Conservation (phyloP, 2,888 invertebrate genomes). For the Uropetala carovei region DNA sequence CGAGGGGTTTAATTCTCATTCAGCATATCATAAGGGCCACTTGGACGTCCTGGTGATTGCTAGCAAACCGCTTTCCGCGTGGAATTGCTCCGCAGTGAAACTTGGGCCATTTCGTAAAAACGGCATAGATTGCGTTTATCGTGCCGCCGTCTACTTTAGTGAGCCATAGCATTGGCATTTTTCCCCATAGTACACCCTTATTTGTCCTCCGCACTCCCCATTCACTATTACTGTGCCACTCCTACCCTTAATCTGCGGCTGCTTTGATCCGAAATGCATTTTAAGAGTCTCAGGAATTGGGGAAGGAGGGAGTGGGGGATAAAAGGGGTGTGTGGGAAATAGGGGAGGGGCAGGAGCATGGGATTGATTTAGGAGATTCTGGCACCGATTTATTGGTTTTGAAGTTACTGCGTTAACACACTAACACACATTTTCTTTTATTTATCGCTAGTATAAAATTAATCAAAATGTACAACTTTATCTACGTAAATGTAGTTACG, state of each 20-base stretch:
- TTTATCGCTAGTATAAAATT: too few species aligned
- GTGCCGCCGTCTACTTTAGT: constrained; percentile 12
- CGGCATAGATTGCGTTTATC: background rate
- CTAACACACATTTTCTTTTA: too few species aligned
- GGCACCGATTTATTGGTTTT: too few species aligned
- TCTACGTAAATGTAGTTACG: too few species aligned
- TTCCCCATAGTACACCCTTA: background rate
- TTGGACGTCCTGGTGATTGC: too few species aligned
- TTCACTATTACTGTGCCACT: background rate
- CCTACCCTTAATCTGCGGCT: constrained; percentile 8
- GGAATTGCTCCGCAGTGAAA: background rate
- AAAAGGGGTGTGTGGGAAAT: too few species aligned
- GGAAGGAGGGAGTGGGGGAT: background rate
- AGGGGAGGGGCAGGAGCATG: background rate
- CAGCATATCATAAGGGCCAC: too few species aligned
- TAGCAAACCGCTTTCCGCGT: too few species aligned
- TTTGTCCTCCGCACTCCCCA: background rate
- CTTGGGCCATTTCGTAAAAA: background rate
- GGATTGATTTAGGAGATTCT: background rate
- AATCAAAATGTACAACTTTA: too few species aligned
- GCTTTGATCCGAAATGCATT: constrained; percentile 55
- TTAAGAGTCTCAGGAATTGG: background rate
- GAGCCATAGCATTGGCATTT: constrained; percentile 8
- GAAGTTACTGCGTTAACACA: too few species aligned
- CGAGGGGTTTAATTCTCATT: too few species aligned